A percentile compares a stretch with the other conserved stretches of the same genome.
These are phyloP conservation scores for Sympetrum striolatum DNA, from an alignment of 2,888 invertebrate genomes.

Conservation along the genomic window DNA sequence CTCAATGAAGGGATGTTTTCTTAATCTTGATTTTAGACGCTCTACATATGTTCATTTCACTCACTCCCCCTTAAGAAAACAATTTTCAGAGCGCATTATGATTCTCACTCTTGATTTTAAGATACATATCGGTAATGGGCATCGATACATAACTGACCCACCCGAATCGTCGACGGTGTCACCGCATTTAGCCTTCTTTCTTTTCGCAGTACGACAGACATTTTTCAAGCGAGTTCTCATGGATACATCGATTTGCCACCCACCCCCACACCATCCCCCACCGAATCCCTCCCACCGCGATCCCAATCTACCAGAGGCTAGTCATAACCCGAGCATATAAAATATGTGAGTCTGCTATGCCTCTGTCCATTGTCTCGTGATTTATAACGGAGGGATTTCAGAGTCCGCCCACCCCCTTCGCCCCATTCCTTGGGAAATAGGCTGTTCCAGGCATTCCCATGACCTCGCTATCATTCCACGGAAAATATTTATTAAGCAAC, in stretches of 20 bases:
- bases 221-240: not conserved
- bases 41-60: too few species aligned
- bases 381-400: slow-evolving; percentile 6
- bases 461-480: slow-evolving; percentile 30
- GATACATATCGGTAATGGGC: too few species aligned
- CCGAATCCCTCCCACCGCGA: not conserved
- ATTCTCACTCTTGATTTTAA: too few species aligned
- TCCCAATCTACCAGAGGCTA: not conserved
- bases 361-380: slow-evolving; percentile 43
- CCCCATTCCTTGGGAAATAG: slow-evolving; percentile 14
- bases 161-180: not conserved
- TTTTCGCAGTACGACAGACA: not conserved
- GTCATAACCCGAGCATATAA: slow-evolving; percentile 30
- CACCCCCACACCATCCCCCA: not conserved
- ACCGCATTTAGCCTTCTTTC: not conserved
- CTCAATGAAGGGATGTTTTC: too few species aligned
- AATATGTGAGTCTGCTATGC: slow-evolving; percentile 14
- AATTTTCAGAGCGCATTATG: too few species aligned
- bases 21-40: too few species aligned
- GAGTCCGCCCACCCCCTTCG: not conserved
- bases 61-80: too few species aligned
- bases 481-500: slow-evolving; percentile 13
- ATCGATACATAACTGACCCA: not conserved
- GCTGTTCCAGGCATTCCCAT: slow-evolving; percentile 26
- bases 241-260: not conserved